phyloP scores from a whole-genome alignment of 2,797 vertebrate genomes.

The Acipenser oxyrinchus region DNA sequence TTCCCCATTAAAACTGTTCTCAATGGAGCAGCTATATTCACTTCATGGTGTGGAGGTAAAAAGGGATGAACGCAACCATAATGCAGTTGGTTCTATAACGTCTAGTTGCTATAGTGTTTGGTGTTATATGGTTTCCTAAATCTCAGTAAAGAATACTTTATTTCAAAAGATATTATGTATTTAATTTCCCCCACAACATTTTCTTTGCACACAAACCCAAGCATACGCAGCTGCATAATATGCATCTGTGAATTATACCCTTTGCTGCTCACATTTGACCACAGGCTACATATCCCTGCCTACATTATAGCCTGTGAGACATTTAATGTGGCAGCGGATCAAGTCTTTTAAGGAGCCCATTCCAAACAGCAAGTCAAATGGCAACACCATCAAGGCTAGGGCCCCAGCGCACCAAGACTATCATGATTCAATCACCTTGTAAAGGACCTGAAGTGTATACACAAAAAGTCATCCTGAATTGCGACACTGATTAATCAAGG shows the following conservation, averaged over 20 bases:
- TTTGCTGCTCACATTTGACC: slow-evolving; percentile 26
- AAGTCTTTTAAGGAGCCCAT: slow-evolving; percentile 29
- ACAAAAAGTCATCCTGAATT: slow-evolving; percentile 78
- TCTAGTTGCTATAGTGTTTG: too few relatives aligned
- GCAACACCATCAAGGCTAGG: slow-evolving; percentile 25
- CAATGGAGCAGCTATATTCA: too few relatives aligned
- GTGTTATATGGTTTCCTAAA: background rate
- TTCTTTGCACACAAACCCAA: slow-evolving; percentile 1
- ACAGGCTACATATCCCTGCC: slow-evolving; percentile 26
- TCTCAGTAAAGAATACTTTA: background rate
- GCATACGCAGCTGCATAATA: slow-evolving; percentile 14
- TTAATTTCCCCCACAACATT: background rate
- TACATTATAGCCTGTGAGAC: slow-evolving; percentile 21
- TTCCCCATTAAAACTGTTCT: too few relatives aligned
- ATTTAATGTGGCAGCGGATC: slow-evolving; percentile 32
- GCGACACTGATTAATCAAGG: slow-evolving; percentile 82
- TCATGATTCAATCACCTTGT: slow-evolving; percentile 20
- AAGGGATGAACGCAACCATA: too few relatives aligned
- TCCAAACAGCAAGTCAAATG: slow-evolving; percentile 24
- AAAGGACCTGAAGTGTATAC: slow-evolving; percentile 37
- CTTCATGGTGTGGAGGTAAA: too few relatives aligned
- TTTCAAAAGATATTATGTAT: background rate
- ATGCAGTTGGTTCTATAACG: too few relatives aligned
- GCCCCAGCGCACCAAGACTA: slow-evolving; percentile 8
- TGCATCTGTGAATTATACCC: slow-evolving; percentile 24